Base-by-base conservation (phyloP, 2,113 vertebrate species). In the Otus sunia region DNA sequence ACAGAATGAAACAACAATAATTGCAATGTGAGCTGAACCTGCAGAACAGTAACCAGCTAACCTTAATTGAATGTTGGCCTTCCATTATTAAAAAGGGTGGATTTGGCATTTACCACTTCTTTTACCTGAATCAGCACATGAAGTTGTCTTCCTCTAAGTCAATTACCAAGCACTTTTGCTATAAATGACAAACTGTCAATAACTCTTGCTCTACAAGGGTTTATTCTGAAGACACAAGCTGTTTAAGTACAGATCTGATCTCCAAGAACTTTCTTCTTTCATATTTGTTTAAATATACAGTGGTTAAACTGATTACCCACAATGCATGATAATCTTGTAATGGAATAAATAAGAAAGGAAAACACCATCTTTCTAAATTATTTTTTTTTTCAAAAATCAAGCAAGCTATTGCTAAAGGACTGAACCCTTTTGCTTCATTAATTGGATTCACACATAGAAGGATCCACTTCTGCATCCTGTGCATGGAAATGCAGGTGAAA, bases 1-100 rank as follows among this genome's bases (percentile, higher is more conserved):
- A 91, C 27, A 75, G 47, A 92, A 79, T 59, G 89, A 93, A 95
- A 90, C 67, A 95, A 86, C 86, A 97, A 72, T 80, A 91, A 96
- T 81, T 87, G 53, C 80, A 93, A 36, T 9, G 8, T 93, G 71
- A 97, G 53, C 18, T 92, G 66, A 96, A 86, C 86, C 53, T 92
- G 62, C 83, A 56, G 67, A 91, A 95, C 68, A 37, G 82, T 92
- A 92, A 89, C 91, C 82, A 82, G 43, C 62, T 97, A 96, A 92
- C 60, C 50, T 59, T 62, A 89, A 88, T 73, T 94, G 92, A 97
- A 93, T 87, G 76, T 34, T 95, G 36, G 52, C 43, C 97, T 97
- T 90, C 74, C 41, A 47, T 77, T 74, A 60, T 79, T 90, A 93
- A 85, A 89, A 95, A 88, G 43, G 53, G 41, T 90, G 80, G 72